Evolutionary conservation across 1,140 invertebrate genomes (phyloP).

Genomic region (Apis florea): DNA sequence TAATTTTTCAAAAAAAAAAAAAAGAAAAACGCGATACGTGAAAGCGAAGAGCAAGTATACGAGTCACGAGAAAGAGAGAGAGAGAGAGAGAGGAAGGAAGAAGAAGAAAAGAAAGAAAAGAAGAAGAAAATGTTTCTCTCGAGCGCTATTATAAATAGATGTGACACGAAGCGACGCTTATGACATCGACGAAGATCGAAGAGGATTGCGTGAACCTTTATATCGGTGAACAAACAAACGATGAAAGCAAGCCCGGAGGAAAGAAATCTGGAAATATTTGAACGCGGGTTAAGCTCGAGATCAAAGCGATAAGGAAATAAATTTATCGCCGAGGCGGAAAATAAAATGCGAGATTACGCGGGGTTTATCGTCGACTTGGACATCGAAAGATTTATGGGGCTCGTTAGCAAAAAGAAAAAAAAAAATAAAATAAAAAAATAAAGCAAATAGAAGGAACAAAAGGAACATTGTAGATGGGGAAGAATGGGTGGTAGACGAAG

Average conservation of each 20-base stretch:
- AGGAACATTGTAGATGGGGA: background rate
- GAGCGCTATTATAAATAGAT: background rate
- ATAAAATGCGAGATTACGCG: conserved; percentile 40
- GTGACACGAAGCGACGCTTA: background rate
- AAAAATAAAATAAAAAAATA: background rate
- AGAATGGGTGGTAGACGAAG: too few relatives aligned
- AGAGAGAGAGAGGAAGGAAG: too few relatives aligned
- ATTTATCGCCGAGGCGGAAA: conserved; percentile 21
- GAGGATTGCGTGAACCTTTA: background rate
- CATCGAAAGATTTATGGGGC: conserved; percentile 28
- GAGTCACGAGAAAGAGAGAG: too few relatives aligned
- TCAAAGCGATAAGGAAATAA: conserved; percentile 35
- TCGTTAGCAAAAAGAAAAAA: conserved; percentile 6
- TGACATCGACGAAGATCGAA: background rate
- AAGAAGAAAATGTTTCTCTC: background rate
- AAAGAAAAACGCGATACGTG: too few relatives aligned
- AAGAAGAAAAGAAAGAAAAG: too few relatives aligned
- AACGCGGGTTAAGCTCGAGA: conserved; percentile 21
- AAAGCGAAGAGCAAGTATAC: background rate
- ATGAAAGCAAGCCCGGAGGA: background rate
- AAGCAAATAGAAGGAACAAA: background rate
- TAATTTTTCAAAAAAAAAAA: background rate
- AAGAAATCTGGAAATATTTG: background rate
- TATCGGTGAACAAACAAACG: background rate
- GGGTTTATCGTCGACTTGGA: conserved; percentile 26